Conservation (phyloP, 2,113 vertebrate species). For the Ageneiosus marmoratus region DNA sequence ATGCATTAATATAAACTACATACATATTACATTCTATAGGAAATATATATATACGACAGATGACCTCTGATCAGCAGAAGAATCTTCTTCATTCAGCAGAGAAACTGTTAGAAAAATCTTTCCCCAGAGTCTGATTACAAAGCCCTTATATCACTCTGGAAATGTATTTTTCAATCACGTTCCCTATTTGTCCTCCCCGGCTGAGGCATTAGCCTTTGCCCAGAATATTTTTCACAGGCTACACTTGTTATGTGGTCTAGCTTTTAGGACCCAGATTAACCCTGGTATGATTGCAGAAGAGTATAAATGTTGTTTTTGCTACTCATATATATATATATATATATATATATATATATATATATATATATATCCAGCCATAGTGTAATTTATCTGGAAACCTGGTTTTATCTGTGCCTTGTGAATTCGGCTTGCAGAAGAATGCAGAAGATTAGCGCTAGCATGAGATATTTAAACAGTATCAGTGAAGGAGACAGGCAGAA, state of each 20-base stretch:
- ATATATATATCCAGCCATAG: too few relatives aligned
- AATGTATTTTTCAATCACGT: background rate
- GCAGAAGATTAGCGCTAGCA: background rate
- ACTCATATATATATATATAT: too few relatives aligned
- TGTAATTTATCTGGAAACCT: background rate
- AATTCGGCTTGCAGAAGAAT: too few relatives aligned
- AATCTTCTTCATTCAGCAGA: background rate
- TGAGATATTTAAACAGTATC: background rate
- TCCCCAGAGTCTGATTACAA: background rate
- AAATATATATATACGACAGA: background rate
- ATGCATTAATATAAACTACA: background rate
- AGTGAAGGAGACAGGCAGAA: constrained; percentile 8
- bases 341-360: too few relatives aligned
- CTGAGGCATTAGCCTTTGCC: background rate
- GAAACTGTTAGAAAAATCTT: background rate
- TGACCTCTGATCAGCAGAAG: background rate
- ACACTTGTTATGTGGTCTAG: background rate
- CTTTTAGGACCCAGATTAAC: background rate
- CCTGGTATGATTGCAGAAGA: background rate
- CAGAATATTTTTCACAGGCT: background rate
- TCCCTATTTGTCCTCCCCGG: background rate
- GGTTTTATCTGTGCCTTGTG: background rate
- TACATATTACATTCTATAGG: too few relatives aligned
- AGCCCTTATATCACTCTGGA: background rate
- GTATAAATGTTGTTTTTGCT: background rate